Evolutionary conservation across 2,888 invertebrate species (phyloP).

Genomic region (Monopis laevigella): DNA sequence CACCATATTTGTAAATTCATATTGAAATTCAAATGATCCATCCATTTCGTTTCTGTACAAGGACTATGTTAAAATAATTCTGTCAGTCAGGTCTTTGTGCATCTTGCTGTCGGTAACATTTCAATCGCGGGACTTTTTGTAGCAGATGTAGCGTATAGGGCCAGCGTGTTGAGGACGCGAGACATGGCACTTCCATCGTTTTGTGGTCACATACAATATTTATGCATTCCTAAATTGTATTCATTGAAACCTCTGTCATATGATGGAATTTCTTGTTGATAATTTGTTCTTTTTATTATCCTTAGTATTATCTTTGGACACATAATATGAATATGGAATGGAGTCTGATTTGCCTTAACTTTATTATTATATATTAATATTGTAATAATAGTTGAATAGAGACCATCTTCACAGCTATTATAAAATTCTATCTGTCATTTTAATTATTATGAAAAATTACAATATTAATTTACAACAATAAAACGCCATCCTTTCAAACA

Average conservation of each 20-base stretch:
- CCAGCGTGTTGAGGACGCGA: neutral
- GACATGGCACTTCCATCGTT: conserved; percentile 7
- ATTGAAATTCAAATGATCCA: conserved; percentile 62
- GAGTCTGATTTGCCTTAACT: too few species aligned
- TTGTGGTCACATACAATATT: conserved; percentile 41
- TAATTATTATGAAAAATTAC: too few species aligned
- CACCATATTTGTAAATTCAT: conserved; percentile 45
- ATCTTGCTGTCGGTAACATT: conserved; percentile 62
- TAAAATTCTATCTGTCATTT: too few species aligned
- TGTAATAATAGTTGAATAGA: too few species aligned
- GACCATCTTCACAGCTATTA: too few species aligned
- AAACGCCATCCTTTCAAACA: conserved; percentile 7
- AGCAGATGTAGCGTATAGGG: conserved; percentile 14
- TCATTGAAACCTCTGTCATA: conserved; percentile 59
- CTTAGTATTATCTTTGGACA: too few species aligned
- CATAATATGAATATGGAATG: too few species aligned
- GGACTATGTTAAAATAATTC: conserved; percentile 64
- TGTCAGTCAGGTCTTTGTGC: conserved; percentile 60
- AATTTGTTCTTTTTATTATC: too few species aligned
- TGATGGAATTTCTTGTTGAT: too few species aligned
- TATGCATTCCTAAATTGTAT: conserved; percentile 59
- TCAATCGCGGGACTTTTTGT: conserved; percentile 59
- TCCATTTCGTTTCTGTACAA: conserved; percentile 55
- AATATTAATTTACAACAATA: too few species aligned
- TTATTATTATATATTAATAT: too few species aligned